These are phyloP conservation scores for Tiaroga cobitis DNA, from an alignment of 2,797 vertebrate genomes.

Conservation along the genomic window DNA sequence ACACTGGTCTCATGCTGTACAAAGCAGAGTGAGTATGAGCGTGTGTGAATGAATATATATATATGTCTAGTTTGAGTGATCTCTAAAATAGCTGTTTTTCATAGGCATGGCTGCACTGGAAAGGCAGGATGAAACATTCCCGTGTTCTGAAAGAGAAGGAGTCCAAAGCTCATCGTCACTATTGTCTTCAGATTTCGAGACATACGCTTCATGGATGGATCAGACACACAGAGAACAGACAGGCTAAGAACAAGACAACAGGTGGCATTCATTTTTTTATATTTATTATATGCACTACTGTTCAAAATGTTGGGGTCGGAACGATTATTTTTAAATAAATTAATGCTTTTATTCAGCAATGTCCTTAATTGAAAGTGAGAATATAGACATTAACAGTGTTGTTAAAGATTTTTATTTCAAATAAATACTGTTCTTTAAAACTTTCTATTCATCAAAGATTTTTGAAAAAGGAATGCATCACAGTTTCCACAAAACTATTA, in stretches of 20 bases:
- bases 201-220: conserved; percentile 78
- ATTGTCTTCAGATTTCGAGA: conserved; percentile 65
- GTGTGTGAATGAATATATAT: neutral
- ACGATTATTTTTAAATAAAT: neutral
- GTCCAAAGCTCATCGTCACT: conserved; percentile 71
- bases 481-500: neutral
- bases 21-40: conserved; percentile 47
- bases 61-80: conserved; percentile 63
- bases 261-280: conserved; percentile 65
- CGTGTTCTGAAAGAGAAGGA: conserved; percentile 71
- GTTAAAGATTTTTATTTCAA: neutral
- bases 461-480: neutral
- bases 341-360: neutral
- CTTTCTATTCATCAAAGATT: neutral
- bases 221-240: conserved; percentile 67
- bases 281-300: too few species aligned
- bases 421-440: neutral
- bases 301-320: neutral
- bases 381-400: neutral
- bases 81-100: conserved; percentile 69
- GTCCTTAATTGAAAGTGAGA: neutral
- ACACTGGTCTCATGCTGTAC: conserved; percentile 41
- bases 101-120: conserved; percentile 87
- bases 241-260: conserved; percentile 70
- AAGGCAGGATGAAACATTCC: conserved; percentile 63